Evolutionary conservation across 2,888 invertebrate genomes (phyloP).

Genomic region (Eupeodes luniger): DNA sequence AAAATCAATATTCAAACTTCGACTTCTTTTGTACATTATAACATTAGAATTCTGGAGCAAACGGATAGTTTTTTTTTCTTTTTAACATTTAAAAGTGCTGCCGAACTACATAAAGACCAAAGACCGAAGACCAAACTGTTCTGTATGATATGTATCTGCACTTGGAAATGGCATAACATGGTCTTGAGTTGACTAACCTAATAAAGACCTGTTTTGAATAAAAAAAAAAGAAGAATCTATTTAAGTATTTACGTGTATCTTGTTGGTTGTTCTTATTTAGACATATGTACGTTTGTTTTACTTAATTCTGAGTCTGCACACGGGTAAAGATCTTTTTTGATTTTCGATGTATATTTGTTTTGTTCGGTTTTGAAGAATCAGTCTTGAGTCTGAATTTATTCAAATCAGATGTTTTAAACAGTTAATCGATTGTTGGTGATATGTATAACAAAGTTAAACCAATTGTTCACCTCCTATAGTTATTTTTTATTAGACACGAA

Average conservation of each 20-base stretch:
- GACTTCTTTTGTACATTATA: neutral
- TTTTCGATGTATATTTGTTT: constrained; percentile 14
- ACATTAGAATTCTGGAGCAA: constrained; percentile 23
- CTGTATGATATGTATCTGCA: constrained; percentile 14
- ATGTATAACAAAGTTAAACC: constrained; percentile 48
- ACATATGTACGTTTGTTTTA: constrained; percentile 23
- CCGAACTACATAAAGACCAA: constrained; percentile 9
- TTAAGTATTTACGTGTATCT: neutral
- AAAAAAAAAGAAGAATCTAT: constrained; percentile 37
- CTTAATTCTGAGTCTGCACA: constrained; percentile 57
- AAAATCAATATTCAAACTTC: constrained; percentile 5
- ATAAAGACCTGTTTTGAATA: constrained; percentile 72
- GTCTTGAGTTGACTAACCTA: constrained; percentile 68
- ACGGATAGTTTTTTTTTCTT: neutral
- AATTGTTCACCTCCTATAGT: constrained; percentile 62
- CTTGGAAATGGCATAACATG: constrained; percentile 17
- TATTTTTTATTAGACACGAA: neutral
- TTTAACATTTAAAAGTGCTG: constrained; percentile 12
- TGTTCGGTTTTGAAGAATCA: constrained; percentile 34
- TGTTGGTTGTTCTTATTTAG: neutral
- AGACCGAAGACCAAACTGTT: constrained; percentile 18
- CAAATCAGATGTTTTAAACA: constrained; percentile 44
- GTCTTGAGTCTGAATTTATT: constrained; percentile 51
- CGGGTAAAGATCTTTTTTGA: constrained; percentile 36
- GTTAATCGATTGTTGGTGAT: constrained; percentile 39